Base-by-base conservation (phyloP, 2,888 invertebrate species). In the Esperia sulphurella region DNA sequence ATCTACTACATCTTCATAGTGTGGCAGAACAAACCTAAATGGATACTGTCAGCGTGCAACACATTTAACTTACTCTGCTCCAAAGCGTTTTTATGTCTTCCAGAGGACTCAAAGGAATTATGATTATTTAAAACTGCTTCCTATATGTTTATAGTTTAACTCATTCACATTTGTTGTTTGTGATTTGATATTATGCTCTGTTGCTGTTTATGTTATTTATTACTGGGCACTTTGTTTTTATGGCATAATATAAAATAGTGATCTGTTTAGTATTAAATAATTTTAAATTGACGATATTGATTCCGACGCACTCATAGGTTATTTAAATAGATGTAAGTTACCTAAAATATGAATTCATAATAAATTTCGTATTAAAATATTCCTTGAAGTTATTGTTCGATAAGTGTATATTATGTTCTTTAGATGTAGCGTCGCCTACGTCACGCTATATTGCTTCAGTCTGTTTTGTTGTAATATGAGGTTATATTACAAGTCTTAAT, bases 1-100 rank as follows among this genome's bases (percentile, higher is more conserved):
- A 92, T 98, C 35, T 98, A 97, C 80, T 91, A 92, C 50, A 79
- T 97, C 21, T 97, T 96, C 71, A 95, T 98, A 40, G 85, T 91
- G 53, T 95, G 95, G 94, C 88, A 94, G 57, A 92, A 93, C 58
- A 95, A 95, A 71, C 95, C 96, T 0, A 80, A 86, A 50, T 94
- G 94, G 92, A 75, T 98, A 48, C 85, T 92, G 45, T 85, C 86
- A 33, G 78, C 91, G 7, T 95, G 95, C 61, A 90, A 94, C 66
- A 79, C 91, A 41, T 93, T 96, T 63, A 96, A 96, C 65, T 71
- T 92, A 54, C 75, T 91, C 51, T 96, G 96, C 72, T 94, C 95
- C 1, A 96, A 96, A 84, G 83, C 95, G 68, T 96, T 96, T 76
- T 85, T 96, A 63, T 95, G 96, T 71, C 92, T 96, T 61, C 93